Evolutionary conservation across 2,797 vertebrate genomes (phyloP), one percentile per base, ranked within the genome.

Genomic region (Crenichthys baileyi): DNA sequence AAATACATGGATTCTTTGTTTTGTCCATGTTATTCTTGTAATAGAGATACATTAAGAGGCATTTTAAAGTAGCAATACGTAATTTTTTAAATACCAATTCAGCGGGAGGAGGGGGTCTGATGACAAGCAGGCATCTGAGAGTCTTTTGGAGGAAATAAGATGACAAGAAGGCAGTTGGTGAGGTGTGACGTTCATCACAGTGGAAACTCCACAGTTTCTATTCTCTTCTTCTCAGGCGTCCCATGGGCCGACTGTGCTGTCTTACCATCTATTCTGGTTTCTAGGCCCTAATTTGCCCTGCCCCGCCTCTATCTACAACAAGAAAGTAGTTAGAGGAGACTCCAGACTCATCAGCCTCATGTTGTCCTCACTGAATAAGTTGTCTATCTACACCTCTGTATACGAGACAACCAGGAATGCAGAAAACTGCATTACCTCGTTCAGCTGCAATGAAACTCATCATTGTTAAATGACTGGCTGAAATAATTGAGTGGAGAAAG

Each of bases 201-300:
- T 50, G 89, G 90, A 94, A 92, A 91, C 90, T 85, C 85, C 77
- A 41, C 80, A 72, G 88, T 93, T 94, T 92, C 93, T 90, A 87
- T 93, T 93, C 91, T 93, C 86, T 83, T 87, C 85, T 86, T 81
- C 72, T 81, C 50, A 39, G 73, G 65, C n/a, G 83, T 90, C 92
- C 90, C 89, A 53, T 46, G 92, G 91, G 92, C 82, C 81, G 29
- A 75, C 79, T 36, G 73, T 1, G 7, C 75, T 85, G 63, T 78
- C 65, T 78, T 22, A 88, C 71, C 46, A 78, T 83, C 76, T 91
- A 85, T 91, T 92, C 85, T 89, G 70, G 87, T 84, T 73, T 85
- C 46, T 79, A 88, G 81, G 82, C 36, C 36, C 36, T 36, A 36
- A 36, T 36, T 36, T 36, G 36, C 36, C 36, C 36, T 36, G 36